phyloP scores from a whole-genome alignment of 2,888 invertebrate species.

The Synanthedon tipuliformis region DNA sequence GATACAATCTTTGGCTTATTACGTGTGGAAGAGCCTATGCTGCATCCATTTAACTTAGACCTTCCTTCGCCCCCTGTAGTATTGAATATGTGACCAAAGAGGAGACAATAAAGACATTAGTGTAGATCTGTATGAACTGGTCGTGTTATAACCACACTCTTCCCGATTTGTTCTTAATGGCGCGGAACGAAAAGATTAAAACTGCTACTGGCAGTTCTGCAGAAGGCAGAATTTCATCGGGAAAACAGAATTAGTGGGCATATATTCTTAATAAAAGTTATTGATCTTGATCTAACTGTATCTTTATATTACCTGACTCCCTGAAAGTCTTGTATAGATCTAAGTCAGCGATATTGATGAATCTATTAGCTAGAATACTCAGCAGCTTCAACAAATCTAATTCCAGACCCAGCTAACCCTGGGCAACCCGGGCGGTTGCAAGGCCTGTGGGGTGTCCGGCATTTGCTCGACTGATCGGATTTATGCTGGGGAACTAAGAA shows the following conservation, averaged over 20 bases:
- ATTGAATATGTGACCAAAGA: not conserved
- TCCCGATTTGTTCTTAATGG: conserved; percentile 46
- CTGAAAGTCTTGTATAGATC: too few species aligned
- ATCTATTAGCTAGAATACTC: too few species aligned
- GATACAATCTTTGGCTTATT: conserved; percentile 20
- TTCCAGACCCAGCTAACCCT: too few species aligned
- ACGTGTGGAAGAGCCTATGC: conserved; percentile 18
- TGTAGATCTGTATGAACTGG: conserved; percentile 23
- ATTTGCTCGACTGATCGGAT: too few species aligned
- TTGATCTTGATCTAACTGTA: too few species aligned
- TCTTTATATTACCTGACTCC: too few species aligned
- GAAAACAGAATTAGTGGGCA: not conserved
- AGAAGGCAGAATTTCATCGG: not conserved
- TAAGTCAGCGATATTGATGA: too few species aligned
- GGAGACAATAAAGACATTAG: conserved; percentile 7
- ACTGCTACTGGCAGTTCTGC: not conserved
- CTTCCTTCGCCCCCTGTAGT: conserved; percentile 11
- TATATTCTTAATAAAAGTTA: too few species aligned
- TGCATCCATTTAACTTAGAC: conserved; percentile 14
- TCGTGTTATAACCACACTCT: conserved; percentile 23
- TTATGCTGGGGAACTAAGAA: too few species aligned
- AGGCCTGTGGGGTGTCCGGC: too few species aligned
- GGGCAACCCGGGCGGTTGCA: too few species aligned
- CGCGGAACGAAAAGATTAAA: conserved; percentile 38
- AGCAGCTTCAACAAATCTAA: too few species aligned